Evolutionary conservation across 1,140 invertebrate genomes (phyloP).

Genomic region (Drosophila malerkotliana): DNA sequence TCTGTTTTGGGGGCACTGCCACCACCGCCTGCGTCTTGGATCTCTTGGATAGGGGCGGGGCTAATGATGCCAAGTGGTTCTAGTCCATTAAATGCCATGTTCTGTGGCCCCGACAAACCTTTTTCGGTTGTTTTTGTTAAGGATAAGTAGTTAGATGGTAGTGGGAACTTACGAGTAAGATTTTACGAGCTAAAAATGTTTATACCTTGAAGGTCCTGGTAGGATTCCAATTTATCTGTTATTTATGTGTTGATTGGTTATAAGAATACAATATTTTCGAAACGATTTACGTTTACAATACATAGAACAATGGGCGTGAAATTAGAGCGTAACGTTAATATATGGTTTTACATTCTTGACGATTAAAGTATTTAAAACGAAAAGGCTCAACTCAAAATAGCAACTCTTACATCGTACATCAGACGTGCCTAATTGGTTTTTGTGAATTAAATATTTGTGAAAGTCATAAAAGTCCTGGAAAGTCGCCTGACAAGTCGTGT

Average conservation of each 20-base stretch:
- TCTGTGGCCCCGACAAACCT: slow-evolving; percentile 59
- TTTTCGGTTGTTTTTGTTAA: slow-evolving; percentile 36
- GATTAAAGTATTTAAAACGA: neutral
- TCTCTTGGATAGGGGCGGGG: slow-evolving; percentile 26
- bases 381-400: slow-evolving; percentile 40
- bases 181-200: slow-evolving; percentile 67
- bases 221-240: slow-evolving; percentile 84
- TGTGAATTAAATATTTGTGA: slow-evolving; percentile 41
- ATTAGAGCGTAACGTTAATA: slow-evolving; percentile 77
- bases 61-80: slow-evolving; percentile 75
- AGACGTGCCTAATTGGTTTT: slow-evolving; percentile 37
- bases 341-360: slow-evolving; percentile 53
- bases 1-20: slow-evolving; percentile 26
- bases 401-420: slow-evolving; percentile 47
- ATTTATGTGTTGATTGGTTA: slow-evolving; percentile 78
- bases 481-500: slow-evolving; percentile 44
- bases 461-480: slow-evolving; percentile 12
- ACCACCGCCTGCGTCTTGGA: slow-evolving; percentile 5
- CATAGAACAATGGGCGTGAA: slow-evolving; percentile 68
- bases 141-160: slow-evolving; percentile 24
- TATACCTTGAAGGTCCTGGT: slow-evolving; percentile 84
- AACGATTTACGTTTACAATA: slow-evolving; percentile 51
- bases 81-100: slow-evolving; percentile 71
- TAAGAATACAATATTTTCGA: slow-evolving; percentile 64
- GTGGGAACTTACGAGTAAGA: slow-evolving; percentile 59